Percentiles rank a stretch among this genome's conserved stretches.
These are phyloP conservation scores for Halocynthia roretzi DNA, from an alignment of 23 tunicate genomes.

Conservation along the genomic window DNA sequence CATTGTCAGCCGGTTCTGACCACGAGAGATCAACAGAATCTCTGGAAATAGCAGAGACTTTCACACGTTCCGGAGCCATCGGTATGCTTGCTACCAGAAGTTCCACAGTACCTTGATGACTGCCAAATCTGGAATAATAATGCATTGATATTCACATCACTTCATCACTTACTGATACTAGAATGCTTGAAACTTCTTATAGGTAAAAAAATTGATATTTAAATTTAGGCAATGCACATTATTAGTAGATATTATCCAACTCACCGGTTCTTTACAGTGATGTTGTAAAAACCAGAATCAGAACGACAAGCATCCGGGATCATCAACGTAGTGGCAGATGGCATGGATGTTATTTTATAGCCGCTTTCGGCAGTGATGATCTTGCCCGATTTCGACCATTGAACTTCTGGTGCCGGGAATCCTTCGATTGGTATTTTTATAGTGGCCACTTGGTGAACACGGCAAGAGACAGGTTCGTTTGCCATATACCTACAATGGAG, in stretches of 20 bases:
- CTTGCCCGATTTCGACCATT: slow-evolving; percentile 82
- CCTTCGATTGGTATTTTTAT: slow-evolving; percentile 82
- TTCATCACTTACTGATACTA: neutral
- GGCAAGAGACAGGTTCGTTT: slow-evolving; percentile 53
- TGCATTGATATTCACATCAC: neutral
- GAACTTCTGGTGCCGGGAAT: slow-evolving; percentile 67
- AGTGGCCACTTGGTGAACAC: slow-evolving; percentile 75
- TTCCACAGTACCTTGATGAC: slow-evolving; percentile 76
- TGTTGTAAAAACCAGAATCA: slow-evolving; percentile 87
- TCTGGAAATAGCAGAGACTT: slow-evolving; percentile 69
- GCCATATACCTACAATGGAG: slow-evolving; percentile 24
- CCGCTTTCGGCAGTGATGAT: slow-evolving; percentile 37
- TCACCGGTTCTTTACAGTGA: slow-evolving; percentile 62
- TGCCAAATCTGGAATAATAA: slow-evolving; percentile 44
- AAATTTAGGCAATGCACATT: too few species aligned
- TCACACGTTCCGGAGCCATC: slow-evolving; percentile 40
- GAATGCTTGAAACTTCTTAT: neutral
- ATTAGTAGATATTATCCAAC: neutral
- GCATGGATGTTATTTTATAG: slow-evolving; percentile 52
- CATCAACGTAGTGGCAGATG: slow-evolving; percentile 81
- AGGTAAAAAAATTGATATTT: too few species aligned
- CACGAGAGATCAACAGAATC: slow-evolving; percentile 83
- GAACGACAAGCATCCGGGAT: slow-evolving; percentile 73
- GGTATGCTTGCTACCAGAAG: slow-evolving; percentile 84
- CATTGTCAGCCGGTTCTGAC: slow-evolving; percentile 77